A percentile compares a stretch with the other conserved stretches of the same genome.
Conservation (phyloP, 2,113 vertebrate species). For the Capreolus pygargus region DNA sequence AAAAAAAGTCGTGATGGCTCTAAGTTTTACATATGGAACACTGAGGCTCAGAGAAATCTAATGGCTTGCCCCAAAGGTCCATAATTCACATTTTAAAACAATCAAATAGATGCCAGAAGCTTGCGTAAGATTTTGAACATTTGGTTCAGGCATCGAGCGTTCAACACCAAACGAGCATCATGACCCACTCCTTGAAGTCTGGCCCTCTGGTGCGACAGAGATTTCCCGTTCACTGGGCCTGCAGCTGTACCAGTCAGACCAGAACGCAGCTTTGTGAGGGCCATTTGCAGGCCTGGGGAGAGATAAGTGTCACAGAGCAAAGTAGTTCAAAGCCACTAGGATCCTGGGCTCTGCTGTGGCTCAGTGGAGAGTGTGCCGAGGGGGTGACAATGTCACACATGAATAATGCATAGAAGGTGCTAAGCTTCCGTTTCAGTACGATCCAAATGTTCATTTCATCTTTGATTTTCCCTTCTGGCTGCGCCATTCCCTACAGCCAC, state of each 20-base stretch:
- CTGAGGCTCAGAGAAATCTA: background rate
- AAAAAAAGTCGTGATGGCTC: background rate
- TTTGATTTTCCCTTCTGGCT: conserved; percentile 53
- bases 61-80: conserved; percentile 20
- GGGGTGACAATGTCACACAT: conserved; percentile 34
- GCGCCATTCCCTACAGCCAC: conserved; percentile 43
- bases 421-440: conserved; percentile 2
- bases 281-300: background rate
- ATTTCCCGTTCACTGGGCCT: background rate
- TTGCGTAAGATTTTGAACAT: background rate
- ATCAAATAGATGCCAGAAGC: background rate
- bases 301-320: background rate
- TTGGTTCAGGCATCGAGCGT: background rate
- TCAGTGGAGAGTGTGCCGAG: conserved; percentile 37
- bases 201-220: background rate
- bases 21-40: background rate
- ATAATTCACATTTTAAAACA: background rate
- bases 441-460: conserved; percentile 54
- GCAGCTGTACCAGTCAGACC: background rate
- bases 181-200: background rate
- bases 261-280: background rate
- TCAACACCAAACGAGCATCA: background rate
- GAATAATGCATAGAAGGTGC: conserved; percentile 47
- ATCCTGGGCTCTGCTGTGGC: background rate
- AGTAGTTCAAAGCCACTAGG: conserved; percentile 31